These are phyloP conservation scores for Corella eumyota DNA, from an alignment of 23 tunicate genomes.

Conservation along the genomic window DNA sequence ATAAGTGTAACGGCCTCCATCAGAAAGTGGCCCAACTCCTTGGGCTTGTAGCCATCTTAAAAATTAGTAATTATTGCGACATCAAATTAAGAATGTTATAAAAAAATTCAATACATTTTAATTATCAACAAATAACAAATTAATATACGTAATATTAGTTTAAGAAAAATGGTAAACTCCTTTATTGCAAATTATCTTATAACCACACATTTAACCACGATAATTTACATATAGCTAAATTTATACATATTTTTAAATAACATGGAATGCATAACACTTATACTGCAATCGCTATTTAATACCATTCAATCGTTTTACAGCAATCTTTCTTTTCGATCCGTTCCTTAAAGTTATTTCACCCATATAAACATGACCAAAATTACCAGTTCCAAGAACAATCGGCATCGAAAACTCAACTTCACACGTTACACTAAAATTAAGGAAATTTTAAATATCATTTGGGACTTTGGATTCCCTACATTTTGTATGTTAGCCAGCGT, in stretches of 20 bases:
- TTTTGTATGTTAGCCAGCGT: too few species aligned
- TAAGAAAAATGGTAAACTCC: too few species aligned
- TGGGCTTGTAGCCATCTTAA: conserved; percentile 51
- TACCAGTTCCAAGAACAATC: conserved; percentile 72
- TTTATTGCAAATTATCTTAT: too few species aligned
- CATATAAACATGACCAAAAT: conserved; percentile 70
- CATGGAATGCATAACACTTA: too few species aligned
- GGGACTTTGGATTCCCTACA: too few species aligned
- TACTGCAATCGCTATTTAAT: background rate
- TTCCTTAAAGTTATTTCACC: conserved; percentile 16
- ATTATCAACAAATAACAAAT: background rate
- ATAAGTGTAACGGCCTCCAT: conserved; percentile 54
- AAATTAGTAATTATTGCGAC: background rate
- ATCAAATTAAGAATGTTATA: too few species aligned
- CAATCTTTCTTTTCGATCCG: conserved; percentile 19
- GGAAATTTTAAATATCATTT: too few species aligned
- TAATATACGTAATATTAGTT: too few species aligned
- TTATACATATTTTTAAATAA: too few species aligned
- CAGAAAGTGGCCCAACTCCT: conserved; percentile 62
- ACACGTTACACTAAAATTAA: conserved; percentile 42
- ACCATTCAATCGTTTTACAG: conserved; percentile 74
- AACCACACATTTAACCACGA: too few species aligned
- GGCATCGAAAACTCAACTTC: conserved; percentile 78
- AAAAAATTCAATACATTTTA: background rate
- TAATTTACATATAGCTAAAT: too few species aligned